Base-by-base conservation (phyloP, 2,888 invertebrate genomes). In the Heliconius aoede region DNA sequence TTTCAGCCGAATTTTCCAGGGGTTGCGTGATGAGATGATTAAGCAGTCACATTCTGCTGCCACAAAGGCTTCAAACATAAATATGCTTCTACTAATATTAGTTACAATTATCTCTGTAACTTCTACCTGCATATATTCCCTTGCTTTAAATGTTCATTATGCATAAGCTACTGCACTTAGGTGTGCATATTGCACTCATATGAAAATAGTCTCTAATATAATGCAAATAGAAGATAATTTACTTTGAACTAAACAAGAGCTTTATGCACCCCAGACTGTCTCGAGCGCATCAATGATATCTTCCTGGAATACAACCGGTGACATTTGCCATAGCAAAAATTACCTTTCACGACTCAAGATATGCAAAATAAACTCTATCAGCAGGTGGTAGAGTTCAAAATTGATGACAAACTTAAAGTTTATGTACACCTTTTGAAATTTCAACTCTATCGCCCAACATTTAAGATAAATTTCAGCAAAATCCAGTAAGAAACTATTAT, bases 231-330 rank as follows among this genome's bases (percentile, higher is more conserved):
- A 73, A 64, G 21, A 55, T 28, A 62, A 18, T 74, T 46, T 77
- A 26, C 64, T 62, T 11, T 60, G 32, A 5, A 21, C 21, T 40
- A 18, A 84, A 69, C 24, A 30, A 55, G 32, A 69, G 30, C 69
- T 55, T 86, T 86, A 89, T 89, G 88, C 84, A 86, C 85, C 84
- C 86, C 88, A 90, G 89, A 87, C 87, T 84, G 86, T 84, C 83
- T 84, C 80, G 76, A 81, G 80, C 68, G 83, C 84, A 86, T 87
- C 84, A 84, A 82, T 81, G 80, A 78, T 80, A 81, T 86, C 80
- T 84, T 84, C 85, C 82, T 79, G 80, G 84, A 83, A 85, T 80
- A 81, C 80, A 81, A 81, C 82, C 82, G 73, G 81, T 81, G 82
- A 83, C 82, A 83, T 81, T 81, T 79, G 79, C 81, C 76, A 79